Evolutionary conservation across 2,797 vertebrate species (phyloP).

Genomic region (Eurystomus glaucurus): DNA sequence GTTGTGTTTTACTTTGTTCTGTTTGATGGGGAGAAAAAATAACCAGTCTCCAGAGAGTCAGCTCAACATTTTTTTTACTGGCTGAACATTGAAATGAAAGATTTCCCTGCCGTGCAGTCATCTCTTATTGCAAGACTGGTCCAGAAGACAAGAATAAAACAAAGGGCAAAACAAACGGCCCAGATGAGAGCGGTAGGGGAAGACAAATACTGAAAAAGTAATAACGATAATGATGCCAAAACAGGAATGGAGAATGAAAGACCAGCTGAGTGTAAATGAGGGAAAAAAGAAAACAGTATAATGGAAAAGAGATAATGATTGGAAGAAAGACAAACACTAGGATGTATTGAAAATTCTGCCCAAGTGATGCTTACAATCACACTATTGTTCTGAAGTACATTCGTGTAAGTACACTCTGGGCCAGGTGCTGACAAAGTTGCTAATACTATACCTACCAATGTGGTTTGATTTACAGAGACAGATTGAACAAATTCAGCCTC

Average conservation of each 20-base stretch:
- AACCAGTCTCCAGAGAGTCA: not conserved
- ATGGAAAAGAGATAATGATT: not conserved
- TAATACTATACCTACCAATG: not conserved
- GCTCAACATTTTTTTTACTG: slow-evolving; percentile 28
- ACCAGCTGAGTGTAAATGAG: slow-evolving; percentile 32
- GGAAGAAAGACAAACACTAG: not conserved
- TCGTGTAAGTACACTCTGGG: not conserved
- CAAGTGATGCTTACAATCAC: not conserved
- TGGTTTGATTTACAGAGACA: not conserved
- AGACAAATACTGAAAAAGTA: not conserved
- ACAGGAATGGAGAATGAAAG: not conserved
- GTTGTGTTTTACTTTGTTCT: slow-evolving; percentile 32
- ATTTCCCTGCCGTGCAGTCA: not conserved
- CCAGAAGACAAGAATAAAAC: slow-evolving; percentile 34
- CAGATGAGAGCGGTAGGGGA: not conserved
- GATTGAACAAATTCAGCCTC: not conserved
- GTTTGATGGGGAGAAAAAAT: not conserved
- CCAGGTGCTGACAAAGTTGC: not conserved
- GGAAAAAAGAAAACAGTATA: slow-evolving; percentile 23
- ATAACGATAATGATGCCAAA: not conserved
- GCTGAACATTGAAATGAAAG: slow-evolving; percentile 33
- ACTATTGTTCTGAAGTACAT: not conserved
- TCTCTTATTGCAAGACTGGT: not conserved
- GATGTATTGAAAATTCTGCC: not conserved
- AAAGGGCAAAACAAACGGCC: slow-evolving; percentile 38